Evolutionary conservation across 2,113 vertebrate genomes (phyloP).

Genomic region (Junco hyemalis): DNA sequence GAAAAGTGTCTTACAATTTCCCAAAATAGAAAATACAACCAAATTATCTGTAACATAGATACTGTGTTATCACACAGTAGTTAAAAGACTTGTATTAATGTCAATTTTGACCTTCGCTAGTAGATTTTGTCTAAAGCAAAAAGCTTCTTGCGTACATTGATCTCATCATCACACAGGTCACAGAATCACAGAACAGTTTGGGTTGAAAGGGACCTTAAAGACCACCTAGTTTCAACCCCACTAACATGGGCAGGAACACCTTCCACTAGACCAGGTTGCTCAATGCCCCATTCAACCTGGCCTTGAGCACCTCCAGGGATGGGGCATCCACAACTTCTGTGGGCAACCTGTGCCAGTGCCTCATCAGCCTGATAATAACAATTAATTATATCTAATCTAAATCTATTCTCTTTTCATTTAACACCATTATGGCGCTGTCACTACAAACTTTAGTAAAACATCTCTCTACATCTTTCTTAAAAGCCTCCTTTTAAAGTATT

Average conservation of each 20-base stretch:
- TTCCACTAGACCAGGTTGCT: background rate
- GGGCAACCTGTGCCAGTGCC: fast-evolving
- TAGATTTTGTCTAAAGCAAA: background rate
- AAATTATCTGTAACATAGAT: background rate
- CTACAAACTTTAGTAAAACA: background rate
- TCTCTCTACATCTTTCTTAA: background rate
- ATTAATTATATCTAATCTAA: background rate
- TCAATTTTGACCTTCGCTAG: background rate
- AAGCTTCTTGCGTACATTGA: background rate
- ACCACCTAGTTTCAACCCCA: background rate
- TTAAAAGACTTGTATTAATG: background rate
- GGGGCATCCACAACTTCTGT: background rate
- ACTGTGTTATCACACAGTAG: background rate
- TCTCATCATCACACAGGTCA: background rate
- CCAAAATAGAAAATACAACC: background rate
- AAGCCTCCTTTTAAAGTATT: background rate
- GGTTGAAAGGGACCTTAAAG: background rate
- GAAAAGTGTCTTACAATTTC: background rate
- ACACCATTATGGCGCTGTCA: fast-evolving
- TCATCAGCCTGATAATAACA: background rate
- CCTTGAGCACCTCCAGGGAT: background rate
- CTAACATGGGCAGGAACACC: background rate
- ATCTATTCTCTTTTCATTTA: background rate
- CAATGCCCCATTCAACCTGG: background rate
- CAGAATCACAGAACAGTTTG: background rate